Percentiles rank a stretch among this genome's conserved stretches.
Evolutionary conservation across 2,888 invertebrate genomes (phyloP).

Genomic region (Drosophila imparisetae): DNA sequence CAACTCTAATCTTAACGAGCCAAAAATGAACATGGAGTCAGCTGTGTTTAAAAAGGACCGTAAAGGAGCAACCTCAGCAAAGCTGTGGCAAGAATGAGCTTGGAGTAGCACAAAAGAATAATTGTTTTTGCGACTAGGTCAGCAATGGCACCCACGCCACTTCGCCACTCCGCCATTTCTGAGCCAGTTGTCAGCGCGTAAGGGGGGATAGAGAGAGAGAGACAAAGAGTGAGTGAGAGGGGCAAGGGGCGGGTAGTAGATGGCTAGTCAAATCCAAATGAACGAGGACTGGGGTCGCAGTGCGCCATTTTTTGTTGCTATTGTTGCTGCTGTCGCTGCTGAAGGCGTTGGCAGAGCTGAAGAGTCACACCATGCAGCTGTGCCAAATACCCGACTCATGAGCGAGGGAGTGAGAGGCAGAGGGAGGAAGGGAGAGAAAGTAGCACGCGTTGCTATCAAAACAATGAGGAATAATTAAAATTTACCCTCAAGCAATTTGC

Average conservation of each 20-base stretch:
- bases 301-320: slow-evolving; percentile 17
- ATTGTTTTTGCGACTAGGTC: slow-evolving; percentile 39
- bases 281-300: slow-evolving; percentile 36
- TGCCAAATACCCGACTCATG: not conserved
- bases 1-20: not conserved
- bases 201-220: not conserved
- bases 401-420: not conserved
- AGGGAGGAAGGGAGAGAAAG: slow-evolving; percentile 15
- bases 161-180: slow-evolving; percentile 27
- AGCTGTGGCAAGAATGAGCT: slow-evolving; percentile 13
- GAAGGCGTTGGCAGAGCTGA: slow-evolving; percentile 22
- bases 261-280: slow-evolving; percentile 41
- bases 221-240: not conserved
- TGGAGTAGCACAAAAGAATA: slow-evolving; percentile 42
- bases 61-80: slow-evolving; percentile 12
- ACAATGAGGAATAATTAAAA: slow-evolving; percentile 82
- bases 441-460: slow-evolving; percentile 70
- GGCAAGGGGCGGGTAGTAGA: not conserved
- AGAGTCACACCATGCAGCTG: slow-evolving; percentile 26
- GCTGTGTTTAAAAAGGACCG: not conserved
- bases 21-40: slow-evolving; percentile 17
- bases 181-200: slow-evolving; percentile 32
- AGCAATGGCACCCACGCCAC: slow-evolving; percentile 21
- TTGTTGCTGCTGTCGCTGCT: slow-evolving; percentile 25
- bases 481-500: slow-evolving; percentile 80